Conservation (phyloP, 2,888 invertebrate genomes). For the Tanypteryx hageni region DNA sequence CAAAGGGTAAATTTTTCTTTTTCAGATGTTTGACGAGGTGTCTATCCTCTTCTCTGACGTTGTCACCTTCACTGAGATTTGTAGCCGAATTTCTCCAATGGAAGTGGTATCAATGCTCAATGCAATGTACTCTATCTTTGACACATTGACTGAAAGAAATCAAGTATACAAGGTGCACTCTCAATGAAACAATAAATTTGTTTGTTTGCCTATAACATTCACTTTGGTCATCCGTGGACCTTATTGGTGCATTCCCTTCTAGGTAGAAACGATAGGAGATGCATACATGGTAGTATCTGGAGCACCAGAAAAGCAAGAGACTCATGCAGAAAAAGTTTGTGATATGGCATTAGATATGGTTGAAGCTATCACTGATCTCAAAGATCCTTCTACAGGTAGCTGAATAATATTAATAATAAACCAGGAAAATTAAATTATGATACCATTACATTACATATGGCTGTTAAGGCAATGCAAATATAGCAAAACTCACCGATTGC, state of each 20-base stretch:
- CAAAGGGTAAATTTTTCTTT: slow-evolving; percentile 68
- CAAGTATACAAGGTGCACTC: slow-evolving; percentile 92
- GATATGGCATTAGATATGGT: slow-evolving; percentile 98
- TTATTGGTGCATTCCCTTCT: slow-evolving; percentile 68
- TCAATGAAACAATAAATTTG: background rate
- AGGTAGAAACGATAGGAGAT: slow-evolving; percentile 98
- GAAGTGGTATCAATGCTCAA: slow-evolving; percentile 98
- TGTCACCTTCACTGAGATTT: slow-evolving; percentile 98
- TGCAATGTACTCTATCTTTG: slow-evolving; percentile 98
- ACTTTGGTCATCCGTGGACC: background rate
- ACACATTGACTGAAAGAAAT: slow-evolving; percentile 93
- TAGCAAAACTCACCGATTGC: too few species aligned
- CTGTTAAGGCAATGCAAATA: too few species aligned
- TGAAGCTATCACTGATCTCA: slow-evolving; percentile 92
- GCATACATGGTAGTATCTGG: slow-evolving; percentile 99
- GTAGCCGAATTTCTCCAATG: slow-evolving; percentile 96
- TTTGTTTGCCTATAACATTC: slow-evolving; percentile 63
- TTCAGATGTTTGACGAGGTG: slow-evolving; percentile 96
- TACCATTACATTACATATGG: too few species aligned
- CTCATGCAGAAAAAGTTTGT: slow-evolving; percentile 94
- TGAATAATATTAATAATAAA: background rate
- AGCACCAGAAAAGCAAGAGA: slow-evolving; percentile 91
- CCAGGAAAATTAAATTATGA: too few species aligned
- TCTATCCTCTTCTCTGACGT: slow-evolving; percentile 98
- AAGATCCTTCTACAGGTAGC: slow-evolving; percentile 93